Conservation (phyloP, 2,888 invertebrate species). For the Dicyrtomina minuta region DNA sequence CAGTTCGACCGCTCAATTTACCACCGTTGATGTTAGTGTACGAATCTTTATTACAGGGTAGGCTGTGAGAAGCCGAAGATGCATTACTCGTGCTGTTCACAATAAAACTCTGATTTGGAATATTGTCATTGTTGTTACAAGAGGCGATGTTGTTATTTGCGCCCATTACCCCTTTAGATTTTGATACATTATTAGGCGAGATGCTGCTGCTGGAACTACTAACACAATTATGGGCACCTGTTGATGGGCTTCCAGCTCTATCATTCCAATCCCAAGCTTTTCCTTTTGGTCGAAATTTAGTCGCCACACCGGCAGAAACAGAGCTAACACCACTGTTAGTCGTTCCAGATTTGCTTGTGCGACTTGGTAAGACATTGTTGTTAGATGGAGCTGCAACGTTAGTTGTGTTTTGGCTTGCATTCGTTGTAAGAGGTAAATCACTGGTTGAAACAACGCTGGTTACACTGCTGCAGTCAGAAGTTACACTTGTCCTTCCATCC, state of each 20-base stretch:
- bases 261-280: conserved; percentile 45
- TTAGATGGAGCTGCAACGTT: background rate
- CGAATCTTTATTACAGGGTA: no score
- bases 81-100: background rate
- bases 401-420: background rate
- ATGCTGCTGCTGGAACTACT: conserved; percentile 40
- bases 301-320: conserved; percentile 6
- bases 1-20: background rate
- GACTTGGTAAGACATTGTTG: background rate
- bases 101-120: background rate
- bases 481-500: conserved; percentile 51
- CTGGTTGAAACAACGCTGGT: conserved; percentile 17
- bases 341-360: background rate
- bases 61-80: conserved; percentile 2
- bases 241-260: conserved; percentile 12
- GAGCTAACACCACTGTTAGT: conserved; percentile 4
- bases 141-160: background rate
- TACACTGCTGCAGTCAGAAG: conserved; percentile 47
- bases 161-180: no score
- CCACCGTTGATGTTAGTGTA: no score
- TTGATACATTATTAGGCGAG: conserved; percentile 3
- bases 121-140: background rate
- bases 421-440: background rate
- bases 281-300: conserved; percentile 50
- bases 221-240: conserved; percentile 22